Base-by-base conservation (phyloP, 2,113 vertebrate genomes). In the Heterotilapia buettikoferi region DNA sequence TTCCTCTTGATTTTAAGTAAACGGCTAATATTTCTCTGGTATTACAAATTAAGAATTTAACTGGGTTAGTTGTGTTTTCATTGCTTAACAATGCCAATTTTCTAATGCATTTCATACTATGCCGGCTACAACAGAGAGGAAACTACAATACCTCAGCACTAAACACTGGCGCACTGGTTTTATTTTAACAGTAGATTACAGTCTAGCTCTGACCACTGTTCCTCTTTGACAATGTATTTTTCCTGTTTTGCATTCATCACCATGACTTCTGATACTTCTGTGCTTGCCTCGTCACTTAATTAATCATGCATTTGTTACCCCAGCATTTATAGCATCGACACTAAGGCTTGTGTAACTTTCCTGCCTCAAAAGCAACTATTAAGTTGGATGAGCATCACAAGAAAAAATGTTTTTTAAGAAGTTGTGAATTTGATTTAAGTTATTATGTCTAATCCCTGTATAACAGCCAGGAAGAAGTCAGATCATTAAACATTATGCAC, bases 371-470 rank as follows among this genome's bases (percentile, higher is more conserved):
- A 24, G 50, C 16, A n/a, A 78, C 73, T 31, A 78, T 31, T 50
- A 50, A 50, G 43, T 50, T 78, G 26, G 45, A 78, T n/a, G 26
- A 78, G 43, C 26, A 36, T 80, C 31, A 54, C 31, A 80, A 54
- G 76, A 80, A 19, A 3, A 3, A 0, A 0, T 0, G 6, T 61
- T 53, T 63, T 57, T 21, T 54, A 38, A 80, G 7, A 36, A 40
- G 33, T 29, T 76, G 40, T 76, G 40, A 76, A 31, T 82, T 61
- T 61, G 18, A 61, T 31, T 19, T 12, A 82, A 82, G 11, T 45
- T 31, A 61, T 47, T 73, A 63, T 26, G 38, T 63, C 40, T 18
- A 68, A 80, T 5, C 10, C 1, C 21, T 33, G 40, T 26, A 33
- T 33, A 59, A 73, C 14, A 84, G 18, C 9, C 81, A 47, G 76